Base-by-base conservation (phyloP, 2,113 vertebrate species). In the Lonchura striata region DNA sequence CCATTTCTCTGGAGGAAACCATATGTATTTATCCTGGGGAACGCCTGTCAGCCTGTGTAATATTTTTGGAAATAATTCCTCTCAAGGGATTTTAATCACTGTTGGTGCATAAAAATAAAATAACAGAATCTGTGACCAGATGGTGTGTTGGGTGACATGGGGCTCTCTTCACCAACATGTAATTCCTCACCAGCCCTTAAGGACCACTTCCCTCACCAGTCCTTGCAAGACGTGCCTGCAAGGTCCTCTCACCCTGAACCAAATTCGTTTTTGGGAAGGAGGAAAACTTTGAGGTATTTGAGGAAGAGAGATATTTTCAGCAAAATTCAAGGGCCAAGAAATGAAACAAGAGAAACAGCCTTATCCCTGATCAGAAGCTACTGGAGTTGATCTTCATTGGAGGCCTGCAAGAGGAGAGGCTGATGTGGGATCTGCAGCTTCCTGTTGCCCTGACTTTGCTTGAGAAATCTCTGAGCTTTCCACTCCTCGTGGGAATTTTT, bases 61-160 rank as follows among this genome's bases (percentile, higher is more conserved):
- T 85, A 86, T 91, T 97, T 97, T 92, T 92, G 49, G 64, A 95
- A 97, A 86, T 86, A 61, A 94, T 86, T 75, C 76, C 88, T 93
- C 95, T 88, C 76, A 74, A 52, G 37, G 37, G 88, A 87, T 92
- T 97, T 97, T 96, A 97, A 97, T 96, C 87, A 96, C 47, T 92
- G 94, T 86, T 91, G 86, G 78, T 86, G 72, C 88, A 95, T 86
- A 97, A 97, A 97, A 97, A 96, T 94, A 95, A 97, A 83, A 97
- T 89, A 96, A 95, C 90, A 97, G 88, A 95, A 94, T 96, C 90
- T 93, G 78, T 95, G 86, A 88, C 93, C 97, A 98, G 96, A 97
- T 97, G 95, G 97, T 79, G 92, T 86, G 78, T 94, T 95, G 95
- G 88, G 80, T 97, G 78, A 46, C 95, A 94, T 41, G 24, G 92